Percentiles rank a stretch among this genome's conserved stretches.
Evolutionary conservation across 2,113 vertebrate species (phyloP).

Genomic region (Thunnus maccoyii): DNA sequence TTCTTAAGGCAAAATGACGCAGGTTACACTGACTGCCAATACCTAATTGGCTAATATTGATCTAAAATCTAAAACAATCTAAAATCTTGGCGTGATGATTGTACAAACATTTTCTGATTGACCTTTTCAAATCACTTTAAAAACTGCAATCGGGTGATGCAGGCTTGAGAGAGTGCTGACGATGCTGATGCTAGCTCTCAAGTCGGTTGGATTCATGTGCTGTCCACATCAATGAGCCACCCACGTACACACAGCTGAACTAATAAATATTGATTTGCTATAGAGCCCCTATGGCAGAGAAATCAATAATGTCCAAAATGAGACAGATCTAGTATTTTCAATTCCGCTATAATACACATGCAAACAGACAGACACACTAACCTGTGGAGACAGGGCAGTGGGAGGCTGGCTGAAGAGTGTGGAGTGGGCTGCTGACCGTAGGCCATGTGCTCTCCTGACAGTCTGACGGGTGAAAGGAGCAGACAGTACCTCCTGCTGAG

Average conservation of each 20-base stretch:
- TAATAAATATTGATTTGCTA: slow-evolving; percentile 41
- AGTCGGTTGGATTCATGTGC: slow-evolving; percentile 1
- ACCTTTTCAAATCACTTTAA: slow-evolving; percentile 52
- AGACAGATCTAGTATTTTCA: slow-evolving; percentile 24
- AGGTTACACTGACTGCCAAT: slow-evolving; percentile 23
- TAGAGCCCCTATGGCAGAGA: not conserved
- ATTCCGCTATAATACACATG: slow-evolving; percentile 14
- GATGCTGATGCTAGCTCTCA: not conserved
- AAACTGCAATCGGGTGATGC: slow-evolving; percentile 27
- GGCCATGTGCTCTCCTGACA: slow-evolving; percentile 85
- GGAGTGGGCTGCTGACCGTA: slow-evolving; percentile 79
- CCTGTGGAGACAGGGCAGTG: slow-evolving; percentile 80
- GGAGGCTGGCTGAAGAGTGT: slow-evolving; percentile 81
- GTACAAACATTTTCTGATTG: slow-evolving; percentile 27
- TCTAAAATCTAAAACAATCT: slow-evolving; percentile 21
- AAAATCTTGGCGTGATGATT: slow-evolving; percentile 41
- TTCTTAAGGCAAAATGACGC: not conserved
- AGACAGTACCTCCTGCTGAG: slow-evolving; percentile 79
- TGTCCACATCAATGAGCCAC: slow-evolving; percentile 22
- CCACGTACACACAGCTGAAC: slow-evolving; percentile 25
- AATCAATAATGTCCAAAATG: slow-evolving; percentile 27
- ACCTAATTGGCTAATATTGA: slow-evolving; percentile 13
- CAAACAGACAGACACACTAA: slow-evolving; percentile 49
- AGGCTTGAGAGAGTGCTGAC: slow-evolving; percentile 47
- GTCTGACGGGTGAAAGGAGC: slow-evolving; percentile 80